Evolutionary conservation across 1,140 invertebrate genomes (phyloP).

Genomic region (Asobara japonica): DNA sequence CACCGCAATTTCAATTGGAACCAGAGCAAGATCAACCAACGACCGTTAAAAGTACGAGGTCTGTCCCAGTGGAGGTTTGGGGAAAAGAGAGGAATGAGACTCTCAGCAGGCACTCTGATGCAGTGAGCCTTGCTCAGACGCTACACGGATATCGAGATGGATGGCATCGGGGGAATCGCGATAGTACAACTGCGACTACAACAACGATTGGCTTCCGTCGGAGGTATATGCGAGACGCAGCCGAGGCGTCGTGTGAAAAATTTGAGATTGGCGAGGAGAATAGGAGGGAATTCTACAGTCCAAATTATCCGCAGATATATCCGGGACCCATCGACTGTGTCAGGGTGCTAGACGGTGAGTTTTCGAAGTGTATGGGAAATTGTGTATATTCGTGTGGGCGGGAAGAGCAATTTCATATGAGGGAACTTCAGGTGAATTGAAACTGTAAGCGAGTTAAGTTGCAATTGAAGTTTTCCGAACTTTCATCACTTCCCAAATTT

Average conservation of each 20-base stretch:
- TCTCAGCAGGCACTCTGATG: background rate
- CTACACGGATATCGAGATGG: constrained; percentile 16
- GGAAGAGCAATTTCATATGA: no score
- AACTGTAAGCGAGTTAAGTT: no score
- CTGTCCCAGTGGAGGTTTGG: background rate
- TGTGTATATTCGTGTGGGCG: no score
- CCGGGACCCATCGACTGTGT: constrained; percentile 78
- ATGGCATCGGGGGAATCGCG: background rate
- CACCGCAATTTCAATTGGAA: constrained; percentile 23
- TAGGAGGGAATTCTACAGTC: constrained; percentile 77
- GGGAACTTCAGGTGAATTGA: no score
- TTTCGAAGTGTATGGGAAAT: no score
- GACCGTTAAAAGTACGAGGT: background rate
- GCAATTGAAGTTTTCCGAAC: no score
- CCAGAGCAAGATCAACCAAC: constrained; percentile 18
- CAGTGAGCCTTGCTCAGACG: background rate
- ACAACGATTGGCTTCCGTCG: constrained; percentile 42
- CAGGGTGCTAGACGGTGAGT: constrained; percentile 75
- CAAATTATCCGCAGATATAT: constrained; percentile 77
- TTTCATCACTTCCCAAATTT: no score
- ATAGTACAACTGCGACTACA: constrained; percentile 16
- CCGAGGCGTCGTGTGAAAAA: constrained; percentile 62
- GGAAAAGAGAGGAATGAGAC: background rate
- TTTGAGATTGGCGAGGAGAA: constrained; percentile 69
- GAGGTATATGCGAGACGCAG: constrained; percentile 53